Evolutionary conservation across 2,113 vertebrate species (phyloP).

Genomic region (Climacteris rufus): DNA sequence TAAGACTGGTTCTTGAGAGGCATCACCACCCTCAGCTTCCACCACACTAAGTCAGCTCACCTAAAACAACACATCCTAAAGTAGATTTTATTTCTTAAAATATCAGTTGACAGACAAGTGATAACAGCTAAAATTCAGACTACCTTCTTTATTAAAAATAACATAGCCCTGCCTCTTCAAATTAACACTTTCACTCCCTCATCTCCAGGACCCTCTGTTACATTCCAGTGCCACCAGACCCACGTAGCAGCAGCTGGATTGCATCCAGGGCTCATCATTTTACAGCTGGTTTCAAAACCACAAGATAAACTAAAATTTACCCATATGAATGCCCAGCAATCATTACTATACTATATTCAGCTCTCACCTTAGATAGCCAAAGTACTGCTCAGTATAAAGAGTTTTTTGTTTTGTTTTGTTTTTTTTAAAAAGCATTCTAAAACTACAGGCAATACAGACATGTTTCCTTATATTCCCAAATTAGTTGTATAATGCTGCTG

Average conservation of each 20-base stretch:
- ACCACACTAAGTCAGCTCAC: background rate
- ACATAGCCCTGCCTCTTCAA: background rate
- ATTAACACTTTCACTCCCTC: background rate
- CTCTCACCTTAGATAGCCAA: background rate
- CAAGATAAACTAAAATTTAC: background rate
- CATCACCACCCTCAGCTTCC: background rate
- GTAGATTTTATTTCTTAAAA: background rate
- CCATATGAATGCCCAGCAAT: background rate
- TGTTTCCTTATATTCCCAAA: background rate
- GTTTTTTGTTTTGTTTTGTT: no score
- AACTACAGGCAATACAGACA: background rate
- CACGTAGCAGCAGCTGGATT: background rate
- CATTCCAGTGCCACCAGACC: background rate
- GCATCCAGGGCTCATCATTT: background rate
- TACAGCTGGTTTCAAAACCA: background rate
- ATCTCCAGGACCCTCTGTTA: background rate
- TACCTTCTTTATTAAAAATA: background rate
- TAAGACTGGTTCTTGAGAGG: background rate
- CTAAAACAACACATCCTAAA: background rate
- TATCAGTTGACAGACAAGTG: background rate
- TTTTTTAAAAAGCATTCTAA: background rate
- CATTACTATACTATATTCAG: background rate
- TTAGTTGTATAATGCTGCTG: slow-evolving; percentile 2
- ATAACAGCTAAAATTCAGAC: background rate
- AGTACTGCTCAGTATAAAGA: background rate